These are phyloP conservation scores for Harmothoe impar DNA, from an alignment of 2,888 invertebrate genomes.

Conservation along the genomic window DNA sequence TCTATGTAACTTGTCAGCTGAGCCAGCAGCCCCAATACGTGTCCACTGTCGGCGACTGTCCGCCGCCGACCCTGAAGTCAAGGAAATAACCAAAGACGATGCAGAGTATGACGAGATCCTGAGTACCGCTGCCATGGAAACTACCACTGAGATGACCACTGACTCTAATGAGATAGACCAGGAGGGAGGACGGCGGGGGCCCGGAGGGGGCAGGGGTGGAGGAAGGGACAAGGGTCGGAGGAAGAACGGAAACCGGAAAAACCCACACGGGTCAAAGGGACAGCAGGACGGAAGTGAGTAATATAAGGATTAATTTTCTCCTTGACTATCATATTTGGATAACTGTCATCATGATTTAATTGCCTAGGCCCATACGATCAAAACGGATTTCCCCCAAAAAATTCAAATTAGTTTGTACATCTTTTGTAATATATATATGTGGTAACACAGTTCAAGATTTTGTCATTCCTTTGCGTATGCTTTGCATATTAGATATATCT, in stretches of 20 bases:
- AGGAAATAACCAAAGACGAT: slow-evolving; percentile 68
- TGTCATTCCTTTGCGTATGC: no score
- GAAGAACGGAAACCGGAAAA: background rate
- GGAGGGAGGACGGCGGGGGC: no score
- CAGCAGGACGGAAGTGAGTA: slow-evolving; percentile 48
- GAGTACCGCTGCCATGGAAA: slow-evolving; percentile 50
- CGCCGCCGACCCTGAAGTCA: slow-evolving; percentile 64
- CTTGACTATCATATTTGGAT: no score
- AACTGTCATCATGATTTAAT: no score
- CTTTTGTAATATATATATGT: no score
- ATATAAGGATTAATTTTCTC: no score
- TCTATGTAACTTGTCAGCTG: slow-evolving; percentile 64
- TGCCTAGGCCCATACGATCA: no score
- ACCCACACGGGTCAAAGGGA: background rate
- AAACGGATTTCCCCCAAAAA: no score
- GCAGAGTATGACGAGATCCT: slow-evolving; percentile 68
- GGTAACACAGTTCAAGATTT: no score
- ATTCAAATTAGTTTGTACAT: no score
- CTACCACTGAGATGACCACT: background rate
- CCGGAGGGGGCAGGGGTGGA: background rate
- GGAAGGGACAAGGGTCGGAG: background rate
- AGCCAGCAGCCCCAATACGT: slow-evolving; percentile 64
- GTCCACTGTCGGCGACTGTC: slow-evolving; percentile 67
- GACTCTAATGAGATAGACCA: slow-evolving; percentile 9
- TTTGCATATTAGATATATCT: no score